Percentiles rank a stretch among this genome's conserved stretches.
These are phyloP conservation scores for Ctenicera cuprea DNA, from an alignment of 2,888 invertebrate genomes.

Conservation along the genomic window DNA sequence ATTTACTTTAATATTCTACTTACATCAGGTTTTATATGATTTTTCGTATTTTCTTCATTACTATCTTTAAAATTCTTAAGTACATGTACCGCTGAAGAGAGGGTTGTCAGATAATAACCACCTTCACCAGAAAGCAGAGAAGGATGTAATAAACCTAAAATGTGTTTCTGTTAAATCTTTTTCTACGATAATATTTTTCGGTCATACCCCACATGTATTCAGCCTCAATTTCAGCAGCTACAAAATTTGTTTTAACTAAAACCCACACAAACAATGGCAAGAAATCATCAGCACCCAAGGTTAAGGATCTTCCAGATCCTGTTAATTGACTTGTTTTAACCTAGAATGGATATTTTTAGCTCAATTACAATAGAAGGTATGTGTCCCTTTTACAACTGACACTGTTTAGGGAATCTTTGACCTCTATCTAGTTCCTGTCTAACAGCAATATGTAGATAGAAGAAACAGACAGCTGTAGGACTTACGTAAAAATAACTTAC, in stretches of 20 bases:
- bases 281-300: conserved; percentile 90
- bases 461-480: too few species aligned
- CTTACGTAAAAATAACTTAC: conserved; percentile 73
- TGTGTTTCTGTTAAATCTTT: neutral
- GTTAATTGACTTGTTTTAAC: conserved; percentile 78
- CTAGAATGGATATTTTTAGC: conserved; percentile 69
- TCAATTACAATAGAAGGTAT: too few species aligned
- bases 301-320: conserved; percentile 74
- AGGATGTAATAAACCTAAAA: conserved; percentile 85
- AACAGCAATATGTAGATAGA: too few species aligned
- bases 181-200: neutral
- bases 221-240: conserved; percentile 95
- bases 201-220: conserved; percentile 92
- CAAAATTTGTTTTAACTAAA: conserved; percentile 90
- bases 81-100: conserved; percentile 94
- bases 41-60: conserved; percentile 67
- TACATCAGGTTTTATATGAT: conserved; percentile 70
- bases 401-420: too few species aligned
- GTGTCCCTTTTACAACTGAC: too few species aligned
- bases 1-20: conserved; percentile 54
- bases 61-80: conserved; percentile 79
- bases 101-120: conserved; percentile 94
- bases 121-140: conserved; percentile 94
- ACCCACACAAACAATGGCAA: conserved; percentile 95
- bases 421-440: too few species aligned